phyloP scores from a whole-genome alignment of 1,140 invertebrate genomes.

The Tachypleus tridentatus region DNA sequence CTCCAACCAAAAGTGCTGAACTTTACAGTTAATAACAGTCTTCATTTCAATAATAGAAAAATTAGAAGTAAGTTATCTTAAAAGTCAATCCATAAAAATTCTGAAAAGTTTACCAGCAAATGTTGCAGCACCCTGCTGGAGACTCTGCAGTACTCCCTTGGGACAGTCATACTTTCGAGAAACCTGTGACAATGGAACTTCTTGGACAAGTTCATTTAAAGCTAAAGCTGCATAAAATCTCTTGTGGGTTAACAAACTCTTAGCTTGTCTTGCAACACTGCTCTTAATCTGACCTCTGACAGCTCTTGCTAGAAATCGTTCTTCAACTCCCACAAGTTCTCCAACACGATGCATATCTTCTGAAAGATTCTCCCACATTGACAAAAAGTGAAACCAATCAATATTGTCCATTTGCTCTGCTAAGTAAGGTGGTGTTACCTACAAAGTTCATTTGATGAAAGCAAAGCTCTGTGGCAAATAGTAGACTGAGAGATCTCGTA shows the following conservation, averaged over 20 bases:
- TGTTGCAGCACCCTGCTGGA: slow-evolving; percentile 89
- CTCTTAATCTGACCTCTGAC: slow-evolving; percentile 51
- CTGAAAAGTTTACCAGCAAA: slow-evolving; percentile 63
- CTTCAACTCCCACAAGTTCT: slow-evolving; percentile 77
- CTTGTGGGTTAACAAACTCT: slow-evolving; percentile 35
- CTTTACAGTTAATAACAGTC: too few species aligned
- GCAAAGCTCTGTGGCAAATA: too few species aligned
- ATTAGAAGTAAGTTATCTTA: background rate
- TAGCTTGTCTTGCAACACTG: slow-evolving; percentile 35
- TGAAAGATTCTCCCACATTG: slow-evolving; percentile 70
- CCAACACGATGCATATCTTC: slow-evolving; percentile 70
- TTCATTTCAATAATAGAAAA: too few species aligned
- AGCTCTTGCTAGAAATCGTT: slow-evolving; percentile 69
- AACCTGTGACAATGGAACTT: slow-evolving; percentile 65
- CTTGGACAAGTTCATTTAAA: slow-evolving; percentile 84
- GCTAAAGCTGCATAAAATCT: slow-evolving; percentile 88
- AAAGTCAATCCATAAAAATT: background rate
- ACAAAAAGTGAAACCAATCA: slow-evolving; percentile 79
- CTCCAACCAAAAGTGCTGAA: too few species aligned
- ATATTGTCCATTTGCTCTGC: slow-evolving; percentile 34
- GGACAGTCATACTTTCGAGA: slow-evolving; percentile 70
- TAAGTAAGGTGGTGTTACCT: slow-evolving; percentile 43
- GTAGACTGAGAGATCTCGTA: too few species aligned
- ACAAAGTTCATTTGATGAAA: slow-evolving; percentile 32
- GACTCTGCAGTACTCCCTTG: slow-evolving; percentile 72